Evolutionary conservation across 1,140 invertebrate genomes (phyloP).

Genomic region (Drosophila kikkawai): DNA sequence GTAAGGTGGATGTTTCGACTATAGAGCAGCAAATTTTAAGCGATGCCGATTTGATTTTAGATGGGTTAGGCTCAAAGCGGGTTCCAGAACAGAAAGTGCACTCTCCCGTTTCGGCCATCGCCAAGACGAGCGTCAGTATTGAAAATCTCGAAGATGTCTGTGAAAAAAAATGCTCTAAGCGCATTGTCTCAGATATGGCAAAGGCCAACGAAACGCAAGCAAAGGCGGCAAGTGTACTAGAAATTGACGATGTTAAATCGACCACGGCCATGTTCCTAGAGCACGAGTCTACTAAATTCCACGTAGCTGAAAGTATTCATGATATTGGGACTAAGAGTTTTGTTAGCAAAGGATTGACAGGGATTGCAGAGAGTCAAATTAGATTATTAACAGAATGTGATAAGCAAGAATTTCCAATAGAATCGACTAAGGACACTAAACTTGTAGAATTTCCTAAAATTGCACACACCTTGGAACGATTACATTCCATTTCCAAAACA

Average conservation of each 20-base stretch:
- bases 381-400: constrained; percentile 48
- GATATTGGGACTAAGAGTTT: constrained; percentile 39
- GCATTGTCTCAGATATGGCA: constrained; percentile 55
- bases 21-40: constrained; percentile 75
- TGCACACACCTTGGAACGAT: constrained; percentile 56
- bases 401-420: constrained; percentile 65
- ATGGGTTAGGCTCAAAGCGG: constrained; percentile 39
- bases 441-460: constrained; percentile 57
- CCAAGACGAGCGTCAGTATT: constrained; percentile 35
- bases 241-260: constrained; percentile 28
- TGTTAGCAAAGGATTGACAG: constrained; percentile 20
- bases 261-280: constrained; percentile 59
- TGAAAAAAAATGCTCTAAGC: constrained; percentile 72
- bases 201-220: constrained; percentile 40
- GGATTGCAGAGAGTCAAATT: constrained; percentile 29
- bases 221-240: constrained; percentile 4
- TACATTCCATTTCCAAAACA: constrained; percentile 70
- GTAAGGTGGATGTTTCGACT: constrained; percentile 52
- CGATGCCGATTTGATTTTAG: constrained; percentile 68
- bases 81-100: constrained; percentile 34
- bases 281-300: constrained; percentile 35
- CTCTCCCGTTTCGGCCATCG: constrained; percentile 40
- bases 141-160: constrained; percentile 62
- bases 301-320: constrained; percentile 45
- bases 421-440: constrained; percentile 22